These are phyloP conservation scores for Chrysomela aeneicollis DNA, from an alignment of 2,888 invertebrate genomes.

Conservation along the genomic window DNA sequence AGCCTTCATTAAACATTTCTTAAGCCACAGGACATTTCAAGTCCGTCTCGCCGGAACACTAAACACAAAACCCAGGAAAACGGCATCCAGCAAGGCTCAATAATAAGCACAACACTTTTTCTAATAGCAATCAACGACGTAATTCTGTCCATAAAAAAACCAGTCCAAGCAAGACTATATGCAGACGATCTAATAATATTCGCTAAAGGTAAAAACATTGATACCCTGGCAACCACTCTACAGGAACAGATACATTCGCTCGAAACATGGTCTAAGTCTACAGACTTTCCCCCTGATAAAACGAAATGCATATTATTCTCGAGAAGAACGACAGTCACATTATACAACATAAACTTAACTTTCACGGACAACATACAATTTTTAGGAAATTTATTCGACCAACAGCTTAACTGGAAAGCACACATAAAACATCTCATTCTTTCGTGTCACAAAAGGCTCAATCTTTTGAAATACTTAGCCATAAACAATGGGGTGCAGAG, in stretches of 20 bases:
- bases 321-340: not conserved
- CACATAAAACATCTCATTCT: not conserved
- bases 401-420: not conserved
- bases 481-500: not conserved
- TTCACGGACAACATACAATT: not conserved
- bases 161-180: constrained; percentile 9
- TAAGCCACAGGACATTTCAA: not conserved
- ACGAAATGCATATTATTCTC: not conserved
- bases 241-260: constrained; percentile 5
- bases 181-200: constrained; percentile 18
- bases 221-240: not conserved
- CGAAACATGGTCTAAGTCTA: constrained; percentile 11
- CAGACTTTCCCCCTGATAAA: not conserved
- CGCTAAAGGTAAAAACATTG: not conserved
- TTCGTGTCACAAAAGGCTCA: not conserved
- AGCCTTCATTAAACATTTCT: not conserved
- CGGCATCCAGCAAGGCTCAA: not conserved
- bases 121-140: constrained; percentile 10
- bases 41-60: too few species aligned
- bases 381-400: not conserved
- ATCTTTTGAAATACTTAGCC: not conserved
- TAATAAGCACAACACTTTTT: constrained; percentile 17
- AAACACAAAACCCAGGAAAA: constrained; percentile 6
- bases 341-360: not conserved
- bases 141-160: not conserved